Conservation (phyloP, 2,113 vertebrate species). For the Trachemys scripta region DNA sequence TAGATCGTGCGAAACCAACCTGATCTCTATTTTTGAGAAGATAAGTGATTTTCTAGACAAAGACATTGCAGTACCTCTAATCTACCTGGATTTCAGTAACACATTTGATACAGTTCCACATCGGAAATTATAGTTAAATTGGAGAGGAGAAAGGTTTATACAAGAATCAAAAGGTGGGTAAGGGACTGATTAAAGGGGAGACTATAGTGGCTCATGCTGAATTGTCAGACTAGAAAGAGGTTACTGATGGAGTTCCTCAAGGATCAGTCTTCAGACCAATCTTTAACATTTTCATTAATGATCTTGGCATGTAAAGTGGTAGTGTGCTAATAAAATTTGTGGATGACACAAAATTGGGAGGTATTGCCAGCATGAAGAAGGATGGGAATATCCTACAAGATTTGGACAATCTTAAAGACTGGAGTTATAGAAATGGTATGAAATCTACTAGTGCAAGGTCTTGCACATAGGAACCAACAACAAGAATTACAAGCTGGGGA, state of each 20-base stretch:
- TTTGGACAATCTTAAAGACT: neutral
- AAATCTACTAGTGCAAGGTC: neutral
- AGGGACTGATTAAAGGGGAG: neutral
- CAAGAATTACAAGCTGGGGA: neutral
- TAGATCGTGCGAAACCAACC: neutral
- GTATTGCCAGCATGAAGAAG: neutral
- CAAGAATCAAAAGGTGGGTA: neutral
- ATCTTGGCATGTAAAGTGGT: neutral
- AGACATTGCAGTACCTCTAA: neutral
- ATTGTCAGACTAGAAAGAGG: too few relatives aligned
- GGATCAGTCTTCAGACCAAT: too few relatives aligned
- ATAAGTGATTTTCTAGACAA: neutral
- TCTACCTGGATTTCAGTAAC: neutral
- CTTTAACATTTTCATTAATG: neutral
- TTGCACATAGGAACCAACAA: neutral
- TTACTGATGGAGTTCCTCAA: too few relatives aligned
- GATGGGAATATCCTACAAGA: neutral
- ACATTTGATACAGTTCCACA: too few relatives aligned
- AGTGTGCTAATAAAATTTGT: neutral
- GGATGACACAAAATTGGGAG: neutral
- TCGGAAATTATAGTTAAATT: neutral
- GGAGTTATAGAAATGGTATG: neutral
- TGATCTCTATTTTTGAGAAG: neutral
- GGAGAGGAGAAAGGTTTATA: neutral
- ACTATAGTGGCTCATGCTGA: too few relatives aligned